A percentile compares a stretch with the other conserved stretches of the same genome.
Conservation (phyloP, 2,797 vertebrate species). For the Sarcoramphus papa region DNA sequence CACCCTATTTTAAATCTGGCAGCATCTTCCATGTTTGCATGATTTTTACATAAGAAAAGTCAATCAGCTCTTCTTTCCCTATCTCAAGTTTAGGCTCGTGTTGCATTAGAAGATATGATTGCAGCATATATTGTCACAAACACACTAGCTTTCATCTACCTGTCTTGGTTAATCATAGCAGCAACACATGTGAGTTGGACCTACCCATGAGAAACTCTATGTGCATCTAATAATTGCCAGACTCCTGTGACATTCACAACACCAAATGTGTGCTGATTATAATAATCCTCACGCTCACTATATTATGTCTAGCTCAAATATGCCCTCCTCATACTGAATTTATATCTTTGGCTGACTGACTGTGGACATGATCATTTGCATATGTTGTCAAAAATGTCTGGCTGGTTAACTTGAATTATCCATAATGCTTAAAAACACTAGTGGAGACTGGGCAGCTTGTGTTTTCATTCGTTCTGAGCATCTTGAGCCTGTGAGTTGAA, state of each 20-base stretch:
- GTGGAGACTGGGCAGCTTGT: not conserved
- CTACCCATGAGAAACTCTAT: not conserved
- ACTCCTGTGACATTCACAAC: not conserved
- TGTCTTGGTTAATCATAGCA: not conserved
- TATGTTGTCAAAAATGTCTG: not conserved
- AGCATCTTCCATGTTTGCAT: not conserved
- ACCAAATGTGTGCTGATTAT: not conserved
- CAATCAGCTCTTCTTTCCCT: not conserved
- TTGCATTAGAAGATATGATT: not conserved
- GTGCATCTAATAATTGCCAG: not conserved
- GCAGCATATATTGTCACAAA: not conserved
- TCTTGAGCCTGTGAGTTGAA: not conserved
- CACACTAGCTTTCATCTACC: not conserved
- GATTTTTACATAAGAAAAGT: not conserved
- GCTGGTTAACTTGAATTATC: not conserved
- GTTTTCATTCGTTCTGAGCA: not conserved
- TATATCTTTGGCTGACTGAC: not conserved
- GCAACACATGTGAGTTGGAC: not conserved
- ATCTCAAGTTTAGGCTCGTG: not conserved
- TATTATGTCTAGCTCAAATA: not conserved
- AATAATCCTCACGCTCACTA: not conserved
- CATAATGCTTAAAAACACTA: not conserved
- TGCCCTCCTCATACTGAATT: not conserved
- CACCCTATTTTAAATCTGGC: not conserved
- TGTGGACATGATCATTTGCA: not conserved